Conservation (phyloP, 2,113 vertebrate species). For the Platichthys stellatus region DNA sequence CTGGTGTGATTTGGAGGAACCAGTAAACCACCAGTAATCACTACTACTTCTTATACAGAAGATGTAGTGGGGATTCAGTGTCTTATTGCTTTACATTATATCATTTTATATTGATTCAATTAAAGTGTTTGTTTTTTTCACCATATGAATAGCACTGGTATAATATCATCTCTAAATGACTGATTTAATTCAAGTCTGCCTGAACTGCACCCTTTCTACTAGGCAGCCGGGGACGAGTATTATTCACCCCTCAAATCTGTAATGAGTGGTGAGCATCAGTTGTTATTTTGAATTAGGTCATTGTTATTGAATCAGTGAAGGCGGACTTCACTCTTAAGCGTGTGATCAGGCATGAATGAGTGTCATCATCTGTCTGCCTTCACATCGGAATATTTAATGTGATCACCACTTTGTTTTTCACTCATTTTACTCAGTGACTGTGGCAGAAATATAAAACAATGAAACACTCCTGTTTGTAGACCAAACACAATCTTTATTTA, state of each 20-base stretch:
- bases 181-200: too few species aligned
- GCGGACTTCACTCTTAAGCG: constrained; percentile 6
- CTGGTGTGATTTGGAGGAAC: too few species aligned
- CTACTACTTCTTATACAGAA: too few species aligned
- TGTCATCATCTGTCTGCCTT: constrained; percentile 18
- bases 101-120: too few species aligned
- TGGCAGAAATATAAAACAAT: constrained; percentile 1
- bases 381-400: not conserved
- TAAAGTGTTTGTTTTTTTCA: too few species aligned
- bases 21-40: too few species aligned
- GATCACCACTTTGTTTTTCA: not conserved
- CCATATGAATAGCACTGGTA: too few species aligned
- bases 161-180: too few species aligned
- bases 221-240: not conserved
- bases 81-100: too few species aligned
- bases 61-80: too few species aligned
- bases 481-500: constrained; percentile 65
- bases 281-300: constrained; percentile 30
- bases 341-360: too few species aligned
- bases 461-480: constrained; percentile 20
- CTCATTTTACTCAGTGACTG: not conserved
- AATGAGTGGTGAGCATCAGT: constrained; percentile 10
- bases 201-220: too few species aligned
- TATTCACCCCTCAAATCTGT: constrained; percentile 6
- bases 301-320: constrained; percentile 32